Base-by-base conservation (phyloP, 2,113 vertebrate genomes). In the Cervus canadensis region DNA sequence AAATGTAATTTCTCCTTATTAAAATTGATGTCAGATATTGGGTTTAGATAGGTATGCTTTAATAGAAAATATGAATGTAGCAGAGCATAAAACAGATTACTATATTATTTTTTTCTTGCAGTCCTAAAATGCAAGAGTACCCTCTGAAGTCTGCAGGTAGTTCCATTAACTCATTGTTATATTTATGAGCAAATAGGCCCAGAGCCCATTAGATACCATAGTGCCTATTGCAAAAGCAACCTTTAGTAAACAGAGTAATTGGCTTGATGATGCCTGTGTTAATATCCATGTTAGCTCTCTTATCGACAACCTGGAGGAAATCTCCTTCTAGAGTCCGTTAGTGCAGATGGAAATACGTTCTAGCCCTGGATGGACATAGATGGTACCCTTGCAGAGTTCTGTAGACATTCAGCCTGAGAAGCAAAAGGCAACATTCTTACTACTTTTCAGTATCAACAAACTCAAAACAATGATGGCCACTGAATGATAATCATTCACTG, bases 1-100 rank as follows among this genome's bases (percentile, higher is more conserved):
- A 97, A 96, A 96, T 94, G 57, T 83, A 92, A 94, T 96, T 96
- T 89, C 76, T 98, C 83, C 86, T 98, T 91, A 92, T 95, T 94
- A 97, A 96, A 97, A 97, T 71, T 96, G n/a, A 93, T 97, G 81
- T 95, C 92, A 60, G 26, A 54, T 57, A 43, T 89, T 10, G 14
- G 82, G 21, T n/a, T 95, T 67, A 14, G 64, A 36, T 48, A 81
- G 33, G 28, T n/a, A 87, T 30, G 26, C 9, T 84, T 7, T 81
- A 95, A 83, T 45, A 79, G 64, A 94, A 96, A 95, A 96, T 74
- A 84, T 12, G 78, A 88, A 81, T 87, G 50, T 50, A 91, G 9
- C 56, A 97, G 21, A 85, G 59, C 15, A 78, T 64, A 91, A 96
- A 92, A 81, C 10, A 25, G 1, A 85, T 7, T 64, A 28, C 21